Base-by-base conservation (phyloP, 2,797 vertebrate genomes). In the Philypnodon macrostomus region DNA sequence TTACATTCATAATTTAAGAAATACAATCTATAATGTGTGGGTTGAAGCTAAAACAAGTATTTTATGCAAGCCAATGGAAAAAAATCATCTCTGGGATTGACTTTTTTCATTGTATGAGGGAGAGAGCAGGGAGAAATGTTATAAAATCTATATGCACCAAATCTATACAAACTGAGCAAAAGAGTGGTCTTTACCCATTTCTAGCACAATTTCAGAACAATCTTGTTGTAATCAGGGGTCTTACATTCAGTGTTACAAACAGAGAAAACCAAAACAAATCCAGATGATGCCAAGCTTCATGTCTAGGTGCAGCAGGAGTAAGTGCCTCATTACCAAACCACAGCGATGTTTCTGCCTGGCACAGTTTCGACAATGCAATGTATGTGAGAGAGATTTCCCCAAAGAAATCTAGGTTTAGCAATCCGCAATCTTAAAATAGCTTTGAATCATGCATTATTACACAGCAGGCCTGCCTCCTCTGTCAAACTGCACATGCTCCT, bases 381-480 rank as follows among this genome's bases (percentile, higher is more conserved):
- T 74, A 57, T 72, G 73, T 15, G 23, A 78, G 72, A 77, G 19
- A 73, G 72, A 77, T 71, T 82, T 74, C 80, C 84, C 75, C 44
- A 70, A 75, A 77, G 70, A 77, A 79, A 80, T 75, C 67, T 73
- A 69, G 76, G 67, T 80, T 84, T 77, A 77, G 67, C 58, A 67
- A 56, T 64, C 56, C 29, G 30, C 61, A 35, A 37, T 67, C 83
- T 78, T 80, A 82, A 89, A 90, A 86, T 86, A 88, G 81, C 71
- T 74, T 74, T 54, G 64, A 83, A 79, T 86, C 80, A 85, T 87
- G 53, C 76, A 88, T 88, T 87, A 85, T 87, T 87, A 67, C 75
- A 73, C 55, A 59, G 54, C 58, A 53, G 68, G 58, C 40, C 44
- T 67, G 58, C 48, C 53, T 61, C 53, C 59, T 61, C 61, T 81